Evolutionary conservation across 2,797 vertebrate species (phyloP).

Genomic region (Gymnoscopelus microlampas): DNA sequence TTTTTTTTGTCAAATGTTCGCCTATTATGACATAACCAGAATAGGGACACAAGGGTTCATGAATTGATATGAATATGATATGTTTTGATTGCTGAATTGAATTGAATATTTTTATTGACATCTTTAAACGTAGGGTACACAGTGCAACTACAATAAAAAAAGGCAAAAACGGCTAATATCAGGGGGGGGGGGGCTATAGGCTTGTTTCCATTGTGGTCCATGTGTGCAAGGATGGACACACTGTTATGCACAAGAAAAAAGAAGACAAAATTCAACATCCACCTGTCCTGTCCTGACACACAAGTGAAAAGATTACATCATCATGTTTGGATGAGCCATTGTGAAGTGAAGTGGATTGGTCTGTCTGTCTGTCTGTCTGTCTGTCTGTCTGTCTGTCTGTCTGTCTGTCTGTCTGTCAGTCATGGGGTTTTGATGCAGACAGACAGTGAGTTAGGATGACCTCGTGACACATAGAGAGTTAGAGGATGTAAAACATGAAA

Average conservation of each 20-base stretch:
- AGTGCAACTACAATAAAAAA: no score
- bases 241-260: background rate
- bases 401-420: conserved; percentile 25
- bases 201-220: no score
- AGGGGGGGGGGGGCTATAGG: no score
- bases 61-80: no score
- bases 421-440: background rate
- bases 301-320: conserved; percentile 50
- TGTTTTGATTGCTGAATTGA: no score
- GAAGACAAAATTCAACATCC: conserved; percentile 19
- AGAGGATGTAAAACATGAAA: conserved; percentile 57
- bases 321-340: conserved; percentile 15
- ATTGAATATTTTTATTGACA: no score
- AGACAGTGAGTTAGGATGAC: conserved; percentile 62
- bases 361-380: no score
- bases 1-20: no score
- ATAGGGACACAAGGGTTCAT: no score
- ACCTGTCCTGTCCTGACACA: conserved; percentile 37
- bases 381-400: background rate
- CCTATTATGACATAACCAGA: no score
- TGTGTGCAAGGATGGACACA: background rate
- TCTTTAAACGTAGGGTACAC: no score
- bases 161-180: no score
- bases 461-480: conserved; percentile 52
- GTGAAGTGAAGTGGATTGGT: conserved; percentile 1